phyloP scores from a whole-genome alignment of 2,113 vertebrate genomes.

The Peucedramus taeniatus region DNA sequence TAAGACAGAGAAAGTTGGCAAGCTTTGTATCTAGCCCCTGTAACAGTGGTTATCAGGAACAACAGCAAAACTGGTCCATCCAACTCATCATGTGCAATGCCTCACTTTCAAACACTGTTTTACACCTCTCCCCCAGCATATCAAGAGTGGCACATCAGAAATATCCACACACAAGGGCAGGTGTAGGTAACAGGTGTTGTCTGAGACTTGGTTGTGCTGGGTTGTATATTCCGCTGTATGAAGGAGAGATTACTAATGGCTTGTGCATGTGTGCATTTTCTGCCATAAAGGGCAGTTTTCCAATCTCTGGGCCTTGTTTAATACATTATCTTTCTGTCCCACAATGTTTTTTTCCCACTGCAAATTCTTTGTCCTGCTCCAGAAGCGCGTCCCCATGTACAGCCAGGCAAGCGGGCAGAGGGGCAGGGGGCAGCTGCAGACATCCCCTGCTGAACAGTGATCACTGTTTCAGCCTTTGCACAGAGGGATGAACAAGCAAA shows the following conservation, averaged over 20 bases:
- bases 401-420: accelerated
- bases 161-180: neutral
- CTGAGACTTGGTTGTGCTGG: neutral
- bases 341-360: neutral
- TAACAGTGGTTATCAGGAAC: neutral
- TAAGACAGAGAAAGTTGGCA: neutral
- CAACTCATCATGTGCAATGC: neutral
- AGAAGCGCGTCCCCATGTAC: neutral
- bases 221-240: accelerated
- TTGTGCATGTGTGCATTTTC: neutral
- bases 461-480: neutral
- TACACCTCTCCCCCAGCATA: neutral
- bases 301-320: neutral
- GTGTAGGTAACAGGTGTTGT: neutral
- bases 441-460: neutral
- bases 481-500: neutral
- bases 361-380: neutral
- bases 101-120: neutral
- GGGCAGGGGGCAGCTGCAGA: neutral
- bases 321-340: neutral
- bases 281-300: neutral
- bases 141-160: neutral
- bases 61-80: neutral
- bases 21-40: neutral
- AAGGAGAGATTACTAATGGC: neutral